Evolutionary conservation across 1,140 invertebrate genomes (phyloP).

Genomic region (Phortica variegata): DNA sequence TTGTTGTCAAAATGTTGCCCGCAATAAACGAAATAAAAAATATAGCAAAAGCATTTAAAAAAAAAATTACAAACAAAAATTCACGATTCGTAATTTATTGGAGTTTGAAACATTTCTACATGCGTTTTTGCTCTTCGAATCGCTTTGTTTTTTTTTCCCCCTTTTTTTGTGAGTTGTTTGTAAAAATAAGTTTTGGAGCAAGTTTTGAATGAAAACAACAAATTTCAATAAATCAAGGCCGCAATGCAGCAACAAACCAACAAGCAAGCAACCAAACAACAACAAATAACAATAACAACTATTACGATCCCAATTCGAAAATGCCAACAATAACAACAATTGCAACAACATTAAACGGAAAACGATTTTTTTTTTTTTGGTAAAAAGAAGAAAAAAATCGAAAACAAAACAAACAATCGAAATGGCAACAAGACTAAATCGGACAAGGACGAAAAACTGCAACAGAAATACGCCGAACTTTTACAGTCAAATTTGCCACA

Average conservation of each 20-base stretch:
- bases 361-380: too few species aligned
- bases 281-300: conserved; percentile 4
- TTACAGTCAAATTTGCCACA: too few species aligned
- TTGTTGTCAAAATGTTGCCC: too few species aligned
- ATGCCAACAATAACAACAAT: neutral
- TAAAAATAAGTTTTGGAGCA: too few species aligned
- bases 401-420: too few species aligned
- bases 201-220: conserved; percentile 1
- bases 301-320: neutral
- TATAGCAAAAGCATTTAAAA: too few species aligned
- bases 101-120: conserved; percentile 3
- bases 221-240: conserved; percentile 14
- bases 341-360: neutral
- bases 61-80: conserved; percentile 2
- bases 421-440: conserved; percentile 5
- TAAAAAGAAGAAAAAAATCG: neutral
- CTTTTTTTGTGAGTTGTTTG: too few species aligned
- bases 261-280: neutral
- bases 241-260: conserved; percentile 1
- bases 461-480: neutral
- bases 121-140: too few species aligned
- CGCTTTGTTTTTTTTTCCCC: too few species aligned
- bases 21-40: too few species aligned
- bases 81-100: conserved; percentile 11
- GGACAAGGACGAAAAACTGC: neutral